Evolutionary conservation across 2,888 invertebrate genomes (phyloP).

Genomic region (Macroteleia sp.): DNA sequence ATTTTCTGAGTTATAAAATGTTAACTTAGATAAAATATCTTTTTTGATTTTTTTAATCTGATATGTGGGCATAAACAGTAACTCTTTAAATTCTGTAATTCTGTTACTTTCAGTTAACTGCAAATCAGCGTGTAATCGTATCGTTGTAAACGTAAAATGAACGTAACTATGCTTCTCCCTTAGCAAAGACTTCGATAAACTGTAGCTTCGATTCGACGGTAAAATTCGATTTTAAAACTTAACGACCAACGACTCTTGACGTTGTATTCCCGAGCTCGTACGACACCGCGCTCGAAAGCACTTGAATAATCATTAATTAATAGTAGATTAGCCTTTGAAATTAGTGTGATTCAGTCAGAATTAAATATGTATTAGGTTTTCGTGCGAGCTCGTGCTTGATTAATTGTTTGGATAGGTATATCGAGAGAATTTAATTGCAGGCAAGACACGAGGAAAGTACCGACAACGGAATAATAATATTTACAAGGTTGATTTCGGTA

Average conservation of each 20-base stretch:
- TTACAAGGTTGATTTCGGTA: conserved; percentile 10
- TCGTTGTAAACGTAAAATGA: too few species aligned
- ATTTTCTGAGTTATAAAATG: too few species aligned
- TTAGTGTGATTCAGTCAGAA: conserved; percentile 62
- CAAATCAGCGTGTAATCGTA: too few species aligned
- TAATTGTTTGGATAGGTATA: conserved; percentile 52
- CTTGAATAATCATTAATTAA: conserved; percentile 50
- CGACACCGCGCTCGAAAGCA: conserved; percentile 47
- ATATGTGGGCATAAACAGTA: too few species aligned
- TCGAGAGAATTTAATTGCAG: conserved; percentile 55
- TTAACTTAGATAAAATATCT: too few species aligned
- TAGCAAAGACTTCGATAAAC: too few species aligned
- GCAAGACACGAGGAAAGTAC: conserved; percentile 49
- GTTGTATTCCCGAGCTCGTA: conserved; percentile 58
- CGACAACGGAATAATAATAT: conserved; percentile 3
- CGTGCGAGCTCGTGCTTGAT: conserved; percentile 68
- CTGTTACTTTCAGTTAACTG: too few species aligned
- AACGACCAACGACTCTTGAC: conserved; percentile 3
- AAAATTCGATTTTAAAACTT: too few species aligned
- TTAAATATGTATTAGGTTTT: conserved; percentile 52
- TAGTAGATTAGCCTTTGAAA: conserved; percentile 55
- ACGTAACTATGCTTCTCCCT: too few species aligned
- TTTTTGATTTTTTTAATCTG: too few species aligned
- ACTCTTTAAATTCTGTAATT: too few species aligned
- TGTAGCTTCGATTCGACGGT: too few species aligned